Conservation (phyloP, 2,113 vertebrate species). For the Procavia capensis region DNA sequence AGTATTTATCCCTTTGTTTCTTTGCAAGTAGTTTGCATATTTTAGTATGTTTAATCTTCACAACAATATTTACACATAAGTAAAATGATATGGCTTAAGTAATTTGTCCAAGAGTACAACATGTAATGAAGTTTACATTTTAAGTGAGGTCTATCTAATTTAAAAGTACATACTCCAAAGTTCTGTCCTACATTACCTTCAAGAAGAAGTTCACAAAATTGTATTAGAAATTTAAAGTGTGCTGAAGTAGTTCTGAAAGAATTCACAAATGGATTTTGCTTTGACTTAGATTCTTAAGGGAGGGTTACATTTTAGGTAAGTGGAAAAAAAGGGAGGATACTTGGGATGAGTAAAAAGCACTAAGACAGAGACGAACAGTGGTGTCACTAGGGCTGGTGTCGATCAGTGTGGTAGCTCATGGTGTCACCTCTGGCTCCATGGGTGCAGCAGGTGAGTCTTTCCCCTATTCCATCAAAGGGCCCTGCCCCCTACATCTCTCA, state of each 20-base stretch:
- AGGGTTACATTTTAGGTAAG: background rate
- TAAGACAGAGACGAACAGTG: background rate
- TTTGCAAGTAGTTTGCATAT: background rate
- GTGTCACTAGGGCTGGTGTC: too few species aligned
- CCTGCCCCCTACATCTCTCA: too few species aligned
- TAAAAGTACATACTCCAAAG: background rate
- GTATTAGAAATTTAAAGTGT: background rate
- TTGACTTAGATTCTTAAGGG: background rate
- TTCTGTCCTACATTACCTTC: background rate
- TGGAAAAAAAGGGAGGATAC: background rate
- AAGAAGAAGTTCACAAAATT: background rate
- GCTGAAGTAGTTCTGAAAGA: background rate
- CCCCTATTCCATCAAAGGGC: too few species aligned
- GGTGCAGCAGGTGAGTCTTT: too few species aligned
- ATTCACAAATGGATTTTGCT: background rate
- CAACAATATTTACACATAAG: background rate
- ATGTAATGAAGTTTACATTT: background rate
- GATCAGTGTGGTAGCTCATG: too few species aligned
- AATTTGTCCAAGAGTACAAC: background rate
- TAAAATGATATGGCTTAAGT: background rate
- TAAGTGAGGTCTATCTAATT: background rate
- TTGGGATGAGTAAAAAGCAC: background rate
- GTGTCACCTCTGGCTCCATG: too few species aligned
- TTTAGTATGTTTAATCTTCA: background rate
- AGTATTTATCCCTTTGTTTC: background rate